Base-by-base conservation (phyloP, 2,797 vertebrate genomes). In the Champsocephalus esox region DNA sequence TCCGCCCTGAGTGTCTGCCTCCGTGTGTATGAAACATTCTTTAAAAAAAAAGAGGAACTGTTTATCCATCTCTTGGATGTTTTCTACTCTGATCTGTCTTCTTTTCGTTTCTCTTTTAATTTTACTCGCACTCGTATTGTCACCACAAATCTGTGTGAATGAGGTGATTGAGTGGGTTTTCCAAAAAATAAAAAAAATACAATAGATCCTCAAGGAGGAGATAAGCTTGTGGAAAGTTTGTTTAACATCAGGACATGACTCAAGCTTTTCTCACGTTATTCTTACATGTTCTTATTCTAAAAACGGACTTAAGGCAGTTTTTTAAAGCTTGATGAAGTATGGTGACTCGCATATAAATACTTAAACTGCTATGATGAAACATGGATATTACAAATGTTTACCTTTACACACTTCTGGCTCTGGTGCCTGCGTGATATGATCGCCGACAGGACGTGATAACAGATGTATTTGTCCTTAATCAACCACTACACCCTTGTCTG, bases 211-310 rank as follows among this genome's bases (percentile, higher is more conserved):
- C 24, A 58, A 66, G 55, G 70, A 83, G 84, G 52, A 78, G 67
- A 80, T 85, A 73, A 67, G 63, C 62, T 61, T 77, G 62, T 85
- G 82, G 83, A 91, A 90, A 90, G 83, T 91, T 90, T 89, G 70
- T 73, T 70, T 74, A 45, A 68, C 44, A 51, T 60, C 62, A 24
- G 50, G 41, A 66, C n/a, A 48, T 16, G 50, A 71, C n/a, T 43
- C 43, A 51, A 2, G 9, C 24, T 19, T 3, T 46, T 50, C 56
- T 69, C 62, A 19, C 9, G 48, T 59, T 59, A 59, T 57, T 48
- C 43, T 66, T 46, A 16, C 16, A 16, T 38, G 34, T 28, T 67
- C 3, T 4, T 5, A 28, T 61, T 28, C 12, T 1, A 77, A 69
- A 46, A 66, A 24, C 5, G 12, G 46, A 86, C 73, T 78, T 78